These are phyloP conservation scores for Tinea trinotella DNA, from an alignment of 2,888 invertebrate species.

Conservation along the genomic window DNA sequence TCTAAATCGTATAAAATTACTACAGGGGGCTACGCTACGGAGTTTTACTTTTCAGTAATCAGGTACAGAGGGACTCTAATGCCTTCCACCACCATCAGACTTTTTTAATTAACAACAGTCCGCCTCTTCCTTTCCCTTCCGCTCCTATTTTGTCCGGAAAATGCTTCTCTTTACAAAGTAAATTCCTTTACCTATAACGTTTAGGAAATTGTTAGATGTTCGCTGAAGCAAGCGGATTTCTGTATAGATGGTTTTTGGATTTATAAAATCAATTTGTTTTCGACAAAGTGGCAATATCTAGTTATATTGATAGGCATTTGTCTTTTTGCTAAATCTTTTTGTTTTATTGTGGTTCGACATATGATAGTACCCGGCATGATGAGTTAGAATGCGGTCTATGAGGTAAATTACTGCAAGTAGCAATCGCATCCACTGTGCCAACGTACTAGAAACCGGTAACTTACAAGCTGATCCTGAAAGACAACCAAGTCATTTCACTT, in stretches of 20 bases:
- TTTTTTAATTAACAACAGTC: constrained; percentile 35
- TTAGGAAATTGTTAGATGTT: constrained; percentile 16
- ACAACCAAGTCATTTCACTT: too few relatives aligned
- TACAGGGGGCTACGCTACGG: constrained; percentile 13
- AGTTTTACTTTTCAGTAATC: constrained; percentile 26
- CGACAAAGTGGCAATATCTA: background rate
- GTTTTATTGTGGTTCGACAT: too few relatives aligned
- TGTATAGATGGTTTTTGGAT: background rate
- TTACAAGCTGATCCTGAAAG: too few relatives aligned
- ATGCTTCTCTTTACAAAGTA: constrained; percentile 19
- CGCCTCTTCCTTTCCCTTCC: constrained; percentile 23
- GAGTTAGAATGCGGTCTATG: too few relatives aligned
- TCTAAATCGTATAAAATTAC: constrained; percentile 22
- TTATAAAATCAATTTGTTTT: constrained; percentile 1
- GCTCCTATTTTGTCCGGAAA: constrained; percentile 10
- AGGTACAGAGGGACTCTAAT: constrained; percentile 30
- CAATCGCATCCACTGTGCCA: too few relatives aligned
- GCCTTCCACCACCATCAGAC: constrained; percentile 30
- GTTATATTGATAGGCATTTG: too few relatives aligned
- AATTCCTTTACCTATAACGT: constrained; percentile 20
- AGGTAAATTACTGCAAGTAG: too few relatives aligned
- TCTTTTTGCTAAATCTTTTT: too few relatives aligned
- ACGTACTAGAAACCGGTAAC: too few relatives aligned
- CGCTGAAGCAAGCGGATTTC: constrained; percentile 11
- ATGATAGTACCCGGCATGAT: too few relatives aligned